These are phyloP conservation scores for Poecilia gillii DNA, from an alignment of 2,797 vertebrate genomes.

Conservation along the genomic window DNA sequence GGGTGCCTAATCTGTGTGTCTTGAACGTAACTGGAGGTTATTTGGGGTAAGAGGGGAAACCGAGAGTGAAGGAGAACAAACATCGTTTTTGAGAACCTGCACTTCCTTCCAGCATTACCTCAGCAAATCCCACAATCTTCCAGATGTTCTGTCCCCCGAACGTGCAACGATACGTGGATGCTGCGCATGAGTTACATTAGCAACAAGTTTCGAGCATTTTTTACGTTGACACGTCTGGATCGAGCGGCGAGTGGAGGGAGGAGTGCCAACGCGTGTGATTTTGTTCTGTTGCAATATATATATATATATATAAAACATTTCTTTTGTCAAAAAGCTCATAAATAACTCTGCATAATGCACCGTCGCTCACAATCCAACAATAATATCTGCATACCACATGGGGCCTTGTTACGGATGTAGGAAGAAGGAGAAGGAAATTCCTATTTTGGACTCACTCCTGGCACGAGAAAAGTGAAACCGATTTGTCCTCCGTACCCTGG, in stretches of 20 bases:
- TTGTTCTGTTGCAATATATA: constrained; percentile 43
- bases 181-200: constrained; percentile 64
- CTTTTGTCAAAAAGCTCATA: constrained; percentile 71
- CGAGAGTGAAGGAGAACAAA: constrained; percentile 32
- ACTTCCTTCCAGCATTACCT: constrained; percentile 65
- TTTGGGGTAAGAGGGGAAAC: constrained; percentile 38
- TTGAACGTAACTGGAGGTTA: constrained; percentile 19
- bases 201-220: constrained; percentile 68
- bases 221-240: constrained; percentile 66
- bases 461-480: constrained; percentile 31
- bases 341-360: constrained; percentile 79
- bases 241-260: constrained; percentile 9
- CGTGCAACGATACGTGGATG: constrained; percentile 62
- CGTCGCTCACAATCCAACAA: constrained; percentile 67
- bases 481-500: constrained; percentile 25
- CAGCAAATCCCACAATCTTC: constrained; percentile 54
- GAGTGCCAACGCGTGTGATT: constrained; percentile 71
- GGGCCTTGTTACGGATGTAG: constrained; percentile 71
- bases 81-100: background rate
- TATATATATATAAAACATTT: constrained; percentile 27
- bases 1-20: constrained; percentile 3
- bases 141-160: constrained; percentile 71
- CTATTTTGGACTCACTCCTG: constrained; percentile 73
- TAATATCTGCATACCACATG: constrained; percentile 87
- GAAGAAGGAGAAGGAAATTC: constrained; percentile 78